A percentile compares a stretch with the other conserved stretches of the same genome.
Conservation (phyloP, 2,797 vertebrate genomes). For the Chelonia mydas region DNA sequence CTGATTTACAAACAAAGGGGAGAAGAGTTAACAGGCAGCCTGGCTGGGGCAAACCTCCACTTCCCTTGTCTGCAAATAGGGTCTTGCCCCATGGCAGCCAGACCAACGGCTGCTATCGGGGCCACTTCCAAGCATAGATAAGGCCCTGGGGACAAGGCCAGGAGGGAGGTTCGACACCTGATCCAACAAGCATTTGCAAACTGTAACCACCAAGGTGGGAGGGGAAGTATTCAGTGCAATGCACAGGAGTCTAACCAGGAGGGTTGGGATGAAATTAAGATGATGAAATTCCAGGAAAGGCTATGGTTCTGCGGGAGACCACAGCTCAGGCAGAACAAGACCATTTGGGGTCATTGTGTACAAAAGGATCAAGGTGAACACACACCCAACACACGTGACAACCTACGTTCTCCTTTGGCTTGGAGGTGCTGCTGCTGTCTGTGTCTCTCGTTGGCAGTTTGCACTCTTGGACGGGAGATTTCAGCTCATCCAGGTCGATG, state of each 20-base stretch:
- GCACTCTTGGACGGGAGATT: not conserved
- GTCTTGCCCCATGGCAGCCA: not conserved
- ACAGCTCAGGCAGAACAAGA: not conserved
- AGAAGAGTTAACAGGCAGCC: not conserved
- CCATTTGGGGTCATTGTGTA: not conserved
- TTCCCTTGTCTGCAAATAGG: not conserved
- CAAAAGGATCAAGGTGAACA: not conserved
- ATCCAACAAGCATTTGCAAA: not conserved
- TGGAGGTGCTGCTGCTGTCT: accelerated
- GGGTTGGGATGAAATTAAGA: not conserved
- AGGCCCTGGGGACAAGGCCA: not conserved
- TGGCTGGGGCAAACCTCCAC: not conserved
- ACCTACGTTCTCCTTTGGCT: not conserved
- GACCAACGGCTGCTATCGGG: not conserved
- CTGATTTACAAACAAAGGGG: not conserved
- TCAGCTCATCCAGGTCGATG: not conserved
- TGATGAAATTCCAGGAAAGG: not conserved
- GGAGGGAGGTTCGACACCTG: not conserved
- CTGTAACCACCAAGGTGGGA: not conserved
- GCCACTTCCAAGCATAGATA: not conserved
- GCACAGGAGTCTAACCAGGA: not conserved
- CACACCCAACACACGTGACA: no score
- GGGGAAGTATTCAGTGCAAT: not conserved
- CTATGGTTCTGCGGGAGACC: not conserved
- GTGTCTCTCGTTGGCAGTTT: accelerated